Base-by-base conservation (phyloP, 2,113 vertebrate genomes). In the Meles meles region DNA sequence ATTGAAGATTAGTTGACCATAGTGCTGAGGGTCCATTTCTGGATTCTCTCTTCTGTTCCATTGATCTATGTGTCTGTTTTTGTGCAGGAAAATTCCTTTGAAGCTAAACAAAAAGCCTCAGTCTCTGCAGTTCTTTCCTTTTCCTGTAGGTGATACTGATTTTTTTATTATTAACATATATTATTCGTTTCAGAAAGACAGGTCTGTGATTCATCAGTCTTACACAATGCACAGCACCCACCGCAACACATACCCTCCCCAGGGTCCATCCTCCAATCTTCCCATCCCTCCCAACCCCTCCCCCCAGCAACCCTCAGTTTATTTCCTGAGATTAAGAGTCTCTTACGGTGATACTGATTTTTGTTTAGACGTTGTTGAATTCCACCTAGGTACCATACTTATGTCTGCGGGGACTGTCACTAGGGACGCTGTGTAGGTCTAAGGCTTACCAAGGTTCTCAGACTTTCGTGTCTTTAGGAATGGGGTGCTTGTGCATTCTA, bases 351-450 rank as follows among this genome's bases (percentile, higher is more conserved):
- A 79, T 82, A 47, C 42, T 47, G 81, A 61, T 52, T 52, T 94
- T 96, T 76, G 59, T 85, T 96, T 84, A 65, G n/a, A 92, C n/a
- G 20, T 85, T 27, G 11, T 63, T 93, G 79, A 88, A 82, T 93
- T 94, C 12, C 6, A 44, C 39, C n/a, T 65, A 88, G 8, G 9
- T 12, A 69, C 13, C 2, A 14, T 47, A 39, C 7, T 27, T 71
- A 4, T 97, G 12, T n/a, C 63, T 71, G 6, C 49, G 63, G n/a
- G 55, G 31, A 10, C 23, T 49, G 27, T 76, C 69, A 88, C 21
- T 15, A 44, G 63, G 34, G n/a, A 84, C 80, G 29, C 34, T 67
- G 27, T 25, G 3, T 34, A 77, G 17, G 15, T n/a, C 44, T 83
- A 61, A 77, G 52, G 63, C 0, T 92, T 85, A 47, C 42, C 57